Evolutionary conservation across 1,140 invertebrate species (phyloP).

Genomic region (Holotrichia oblita): DNA sequence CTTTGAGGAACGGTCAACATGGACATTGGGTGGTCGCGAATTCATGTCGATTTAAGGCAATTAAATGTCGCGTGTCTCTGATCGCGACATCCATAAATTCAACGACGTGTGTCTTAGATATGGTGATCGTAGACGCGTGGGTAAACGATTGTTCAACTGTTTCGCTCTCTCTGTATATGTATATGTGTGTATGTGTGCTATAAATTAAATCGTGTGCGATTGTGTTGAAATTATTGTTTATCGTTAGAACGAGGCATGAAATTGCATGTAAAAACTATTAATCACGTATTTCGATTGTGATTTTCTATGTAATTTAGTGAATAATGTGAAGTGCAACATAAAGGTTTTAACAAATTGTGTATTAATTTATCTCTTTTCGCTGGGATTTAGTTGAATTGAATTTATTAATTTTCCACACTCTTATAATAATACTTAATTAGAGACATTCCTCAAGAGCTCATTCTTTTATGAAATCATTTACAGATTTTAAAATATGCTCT

Average conservation of each 20-base stretch:
- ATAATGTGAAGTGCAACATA: background rate
- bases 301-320: background rate
- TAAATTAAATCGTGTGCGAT: slow-evolving; percentile 22
- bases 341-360: too few relatives aligned
- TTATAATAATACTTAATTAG: too few relatives aligned
- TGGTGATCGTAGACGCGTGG: slow-evolving; percentile 17
- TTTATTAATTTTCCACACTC: too few relatives aligned
- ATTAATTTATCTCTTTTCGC: too few relatives aligned
- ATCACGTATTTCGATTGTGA: background rate
- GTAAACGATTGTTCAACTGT: slow-evolving; percentile 24
- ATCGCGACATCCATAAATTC: background rate
- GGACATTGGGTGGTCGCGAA: slow-evolving; percentile 22
- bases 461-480: too few relatives aligned
- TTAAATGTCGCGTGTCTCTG: slow-evolving; percentile 28
- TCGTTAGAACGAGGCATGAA: background rate
- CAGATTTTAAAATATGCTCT: too few relatives aligned
- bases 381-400: too few relatives aligned
- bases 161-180: background rate
- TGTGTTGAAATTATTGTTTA: slow-evolving; percentile 37
- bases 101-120: slow-evolving; percentile 33
- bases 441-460: too few relatives aligned
- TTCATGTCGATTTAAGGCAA: slow-evolving; percentile 26
- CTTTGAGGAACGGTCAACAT: background rate
- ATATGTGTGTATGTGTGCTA: background rate
- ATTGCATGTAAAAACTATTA: background rate